These are phyloP conservation scores for Sinonovacula constricta DNA, from an alignment of 1,140 invertebrate species.

Conservation along the genomic window DNA sequence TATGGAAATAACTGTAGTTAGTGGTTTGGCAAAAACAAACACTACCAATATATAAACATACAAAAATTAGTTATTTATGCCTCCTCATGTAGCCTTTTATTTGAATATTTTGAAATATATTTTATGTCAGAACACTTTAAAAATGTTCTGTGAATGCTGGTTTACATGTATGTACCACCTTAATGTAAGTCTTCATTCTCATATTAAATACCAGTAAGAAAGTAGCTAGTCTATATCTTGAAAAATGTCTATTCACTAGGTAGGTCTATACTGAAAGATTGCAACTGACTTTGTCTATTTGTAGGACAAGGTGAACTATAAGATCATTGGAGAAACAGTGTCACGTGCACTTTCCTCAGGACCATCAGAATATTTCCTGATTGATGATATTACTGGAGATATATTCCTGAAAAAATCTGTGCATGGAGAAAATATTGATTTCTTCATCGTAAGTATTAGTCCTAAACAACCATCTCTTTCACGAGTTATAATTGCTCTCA, in stretches of 20 bases:
- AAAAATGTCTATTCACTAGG: not conserved
- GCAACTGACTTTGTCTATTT: not conserved
- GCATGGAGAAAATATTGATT: slow-evolving; percentile 6
- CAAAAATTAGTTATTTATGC: too few species aligned
- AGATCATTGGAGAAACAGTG: slow-evolving; percentile 12
- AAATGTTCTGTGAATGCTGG: too few species aligned
- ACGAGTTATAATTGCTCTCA: too few species aligned
- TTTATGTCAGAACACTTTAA: too few species aligned
- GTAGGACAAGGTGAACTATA: slow-evolving; percentile 29
- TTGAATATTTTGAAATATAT: too few species aligned
- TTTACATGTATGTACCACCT: too few species aligned
- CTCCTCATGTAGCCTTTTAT: too few species aligned
- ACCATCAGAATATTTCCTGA: slow-evolving; percentile 38
- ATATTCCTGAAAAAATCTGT: slow-evolving; percentile 16
- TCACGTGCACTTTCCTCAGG: slow-evolving; percentile 12
- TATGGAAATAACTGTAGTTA: too few species aligned
- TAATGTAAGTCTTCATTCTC: not conserved
- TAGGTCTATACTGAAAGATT: not conserved
- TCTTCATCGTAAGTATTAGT: slow-evolving; percentile 33
- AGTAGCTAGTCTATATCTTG: not conserved
- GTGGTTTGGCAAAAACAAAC: too few species aligned
- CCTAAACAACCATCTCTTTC: too few species aligned
- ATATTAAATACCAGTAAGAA: not conserved
- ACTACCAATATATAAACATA: too few species aligned
- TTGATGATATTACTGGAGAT: slow-evolving; percentile 32